Percentiles rank a stretch among this genome's conserved stretches.
These are phyloP conservation scores for Anthrax anthrax DNA, from an alignment of 2,888 invertebrate genomes.

Conservation along the genomic window DNA sequence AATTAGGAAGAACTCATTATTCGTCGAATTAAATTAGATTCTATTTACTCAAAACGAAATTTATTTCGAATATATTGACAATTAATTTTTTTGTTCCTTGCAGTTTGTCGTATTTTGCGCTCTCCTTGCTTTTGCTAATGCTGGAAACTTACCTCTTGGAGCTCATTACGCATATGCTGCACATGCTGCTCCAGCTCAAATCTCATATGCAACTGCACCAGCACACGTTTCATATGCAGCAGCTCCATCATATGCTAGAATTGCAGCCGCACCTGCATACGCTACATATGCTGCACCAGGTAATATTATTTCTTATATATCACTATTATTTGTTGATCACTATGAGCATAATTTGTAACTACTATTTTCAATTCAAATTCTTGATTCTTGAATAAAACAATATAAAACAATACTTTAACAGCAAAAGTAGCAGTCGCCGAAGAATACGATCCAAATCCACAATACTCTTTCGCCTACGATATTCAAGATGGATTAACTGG, in stretches of 20 bases:
- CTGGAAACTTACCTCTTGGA: slow-evolving; percentile 14
- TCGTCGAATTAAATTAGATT: too few species aligned
- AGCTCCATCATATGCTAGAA: slow-evolving; percentile 12
- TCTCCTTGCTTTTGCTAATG: slow-evolving; percentile 16
- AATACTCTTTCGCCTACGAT: slow-evolving; percentile 30
- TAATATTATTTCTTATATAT: neutral
- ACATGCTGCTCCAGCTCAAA: slow-evolving; percentile 7
- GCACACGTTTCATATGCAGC: slow-evolving; percentile 8
- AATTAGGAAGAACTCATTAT: too few species aligned
- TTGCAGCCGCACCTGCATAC: slow-evolving; percentile 14
- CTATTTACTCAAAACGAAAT: too few species aligned
- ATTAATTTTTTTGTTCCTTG: slow-evolving; percentile 3
- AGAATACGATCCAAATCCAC: slow-evolving; percentile 17
- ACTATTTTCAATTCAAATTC: too few species aligned
- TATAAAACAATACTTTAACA: too few species aligned
- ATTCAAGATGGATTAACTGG: slow-evolving; percentile 30
- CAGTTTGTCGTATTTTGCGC: slow-evolving; percentile 16
- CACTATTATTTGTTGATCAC: too few species aligned
- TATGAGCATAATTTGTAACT: too few species aligned
- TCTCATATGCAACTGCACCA: slow-evolving; percentile 11
- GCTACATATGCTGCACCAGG: slow-evolving; percentile 18
- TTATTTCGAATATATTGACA: neutral
- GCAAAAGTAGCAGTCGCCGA: slow-evolving; percentile 15
- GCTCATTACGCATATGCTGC: slow-evolving; percentile 9
- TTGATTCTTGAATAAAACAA: too few species aligned